phyloP scores from a whole-genome alignment of 2,113 vertebrate species.

The Syrrhaptes paradoxus region DNA sequence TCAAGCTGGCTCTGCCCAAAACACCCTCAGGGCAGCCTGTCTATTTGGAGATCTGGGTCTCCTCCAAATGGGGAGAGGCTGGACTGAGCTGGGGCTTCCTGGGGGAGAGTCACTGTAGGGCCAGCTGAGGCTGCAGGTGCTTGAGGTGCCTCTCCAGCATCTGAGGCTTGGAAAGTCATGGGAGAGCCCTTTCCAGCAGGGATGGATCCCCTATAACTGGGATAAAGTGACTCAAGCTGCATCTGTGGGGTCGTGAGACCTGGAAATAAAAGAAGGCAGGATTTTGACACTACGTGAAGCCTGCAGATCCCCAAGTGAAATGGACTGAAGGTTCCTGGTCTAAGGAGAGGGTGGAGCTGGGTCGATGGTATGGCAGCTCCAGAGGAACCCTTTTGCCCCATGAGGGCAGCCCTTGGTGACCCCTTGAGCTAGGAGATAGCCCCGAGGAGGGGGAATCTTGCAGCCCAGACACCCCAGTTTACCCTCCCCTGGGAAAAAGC shows the following conservation, averaged over 20 bases:
- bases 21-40: background rate
- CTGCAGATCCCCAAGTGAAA: background rate
- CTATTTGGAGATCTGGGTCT: fast-evolving
- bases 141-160: fast-evolving
- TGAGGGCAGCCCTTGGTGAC: background rate
- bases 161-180: background rate
- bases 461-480: background rate
- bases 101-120: background rate
- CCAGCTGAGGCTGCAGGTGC: background rate
- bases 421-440: background rate
- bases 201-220: too few species aligned
- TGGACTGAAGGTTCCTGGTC: background rate
- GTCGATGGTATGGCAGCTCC: background rate
- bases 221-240: background rate
- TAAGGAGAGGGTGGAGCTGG: background rate
- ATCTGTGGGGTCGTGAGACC: background rate
- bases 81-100: fast-evolving
- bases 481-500: background rate
- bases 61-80: fast-evolving
- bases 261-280: background rate
- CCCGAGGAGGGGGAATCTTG: background rate
- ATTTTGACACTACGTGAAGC: fast-evolving
- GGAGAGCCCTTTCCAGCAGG: background rate
- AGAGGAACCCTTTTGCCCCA: background rate
- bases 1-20: fast-evolving